Evolutionary conservation across 2,113 vertebrate genomes (phyloP).

Genomic region (Falcunculus frontatus): DNA sequence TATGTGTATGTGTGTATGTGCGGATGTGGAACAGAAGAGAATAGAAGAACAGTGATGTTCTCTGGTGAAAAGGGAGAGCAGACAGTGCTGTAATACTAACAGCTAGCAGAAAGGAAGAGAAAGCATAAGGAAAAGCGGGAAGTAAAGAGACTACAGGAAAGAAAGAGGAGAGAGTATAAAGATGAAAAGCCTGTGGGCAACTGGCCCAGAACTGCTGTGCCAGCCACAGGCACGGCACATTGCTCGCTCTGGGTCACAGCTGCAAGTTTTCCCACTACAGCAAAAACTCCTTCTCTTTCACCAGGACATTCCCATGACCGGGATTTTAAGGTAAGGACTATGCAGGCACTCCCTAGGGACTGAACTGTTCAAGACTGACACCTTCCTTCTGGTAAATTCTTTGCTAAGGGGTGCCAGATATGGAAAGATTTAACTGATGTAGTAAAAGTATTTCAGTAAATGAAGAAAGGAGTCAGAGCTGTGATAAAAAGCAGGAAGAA

Average conservation of each 20-base stretch:
- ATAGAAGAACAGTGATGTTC: neutral
- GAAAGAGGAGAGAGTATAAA: neutral
- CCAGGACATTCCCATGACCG: neutral
- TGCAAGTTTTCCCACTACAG: neutral
- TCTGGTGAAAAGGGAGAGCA: neutral
- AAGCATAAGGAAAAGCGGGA: neutral
- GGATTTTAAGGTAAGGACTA: neutral
- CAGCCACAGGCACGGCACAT: neutral
- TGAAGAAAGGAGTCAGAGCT: neutral
- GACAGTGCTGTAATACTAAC: neutral
- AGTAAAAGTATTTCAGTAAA: neutral
- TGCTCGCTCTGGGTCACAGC: neutral
- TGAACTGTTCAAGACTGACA: neutral
- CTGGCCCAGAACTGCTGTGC: neutral
- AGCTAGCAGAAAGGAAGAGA: neutral
- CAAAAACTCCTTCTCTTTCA: neutral
- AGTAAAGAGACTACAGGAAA: neutral
- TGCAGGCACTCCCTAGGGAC: neutral
- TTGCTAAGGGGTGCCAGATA: neutral
- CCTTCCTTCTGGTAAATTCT: neutral
- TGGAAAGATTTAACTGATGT: neutral
- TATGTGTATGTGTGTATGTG: rapidly evolving
- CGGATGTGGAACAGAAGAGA: neutral
- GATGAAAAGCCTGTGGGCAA: neutral
- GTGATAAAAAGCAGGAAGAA: neutral